Conservation (phyloP, 1,140 invertebrate genomes). For the Philotrypesis tridentata region DNA sequence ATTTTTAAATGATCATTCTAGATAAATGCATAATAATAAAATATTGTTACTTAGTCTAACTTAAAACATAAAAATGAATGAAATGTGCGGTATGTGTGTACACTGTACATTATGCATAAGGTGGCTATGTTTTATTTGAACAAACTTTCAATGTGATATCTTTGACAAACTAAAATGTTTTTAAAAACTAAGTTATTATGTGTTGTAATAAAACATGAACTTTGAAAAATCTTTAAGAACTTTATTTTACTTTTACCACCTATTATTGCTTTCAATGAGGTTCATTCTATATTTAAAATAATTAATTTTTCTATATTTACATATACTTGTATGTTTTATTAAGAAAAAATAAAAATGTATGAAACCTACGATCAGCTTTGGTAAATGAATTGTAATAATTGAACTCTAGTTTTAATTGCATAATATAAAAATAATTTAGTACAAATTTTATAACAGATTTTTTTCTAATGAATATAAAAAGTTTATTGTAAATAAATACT, state of each 20-base stretch:
- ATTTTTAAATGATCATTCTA: constrained; percentile 34
- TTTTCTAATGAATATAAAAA: no score
- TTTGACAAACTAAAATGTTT: constrained; percentile 63
- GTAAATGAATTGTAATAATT: no score
- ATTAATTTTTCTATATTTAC: no score
- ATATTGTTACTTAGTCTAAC: constrained; percentile 52
- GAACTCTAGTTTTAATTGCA: no score
- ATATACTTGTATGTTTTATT: no score
- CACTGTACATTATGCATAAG: constrained; percentile 63
- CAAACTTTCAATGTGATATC: constrained; percentile 69
- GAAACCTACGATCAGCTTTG: no score
- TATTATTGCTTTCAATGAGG: neutral
- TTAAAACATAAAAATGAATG: constrained; percentile 50
- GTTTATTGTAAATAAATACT: no score
- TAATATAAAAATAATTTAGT: no score
- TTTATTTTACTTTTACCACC: constrained; percentile 5
- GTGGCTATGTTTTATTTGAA: constrained; percentile 67
- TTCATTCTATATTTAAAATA: no score
- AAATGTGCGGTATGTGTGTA: constrained; percentile 62
- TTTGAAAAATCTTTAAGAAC: constrained; percentile 39
- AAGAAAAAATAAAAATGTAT: no score
- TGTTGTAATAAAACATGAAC: constrained; percentile 66
- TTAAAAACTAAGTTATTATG: constrained; percentile 63
- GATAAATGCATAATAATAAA: constrained; percentile 38
- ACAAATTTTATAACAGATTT: no score